phyloP scores from a whole-genome alignment of 2,888 invertebrate genomes.

The Eupeodes luniger region DNA sequence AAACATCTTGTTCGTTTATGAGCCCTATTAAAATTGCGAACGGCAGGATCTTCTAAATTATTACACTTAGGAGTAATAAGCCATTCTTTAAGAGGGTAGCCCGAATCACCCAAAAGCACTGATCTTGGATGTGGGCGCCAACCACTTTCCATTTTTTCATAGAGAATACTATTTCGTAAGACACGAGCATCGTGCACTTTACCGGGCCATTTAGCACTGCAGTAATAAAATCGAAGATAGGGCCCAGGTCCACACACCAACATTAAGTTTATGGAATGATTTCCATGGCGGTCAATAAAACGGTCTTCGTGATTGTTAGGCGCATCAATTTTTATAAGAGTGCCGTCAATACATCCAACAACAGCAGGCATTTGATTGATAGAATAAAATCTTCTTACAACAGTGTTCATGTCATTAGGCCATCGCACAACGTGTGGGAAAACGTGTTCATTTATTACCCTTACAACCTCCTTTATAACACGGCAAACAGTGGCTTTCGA shows the following conservation, averaged over 20 bases:
- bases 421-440: not conserved
- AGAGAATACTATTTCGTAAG: not conserved
- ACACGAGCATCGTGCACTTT: constrained; percentile 7
- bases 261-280: not conserved
- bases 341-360: too few relatives aligned
- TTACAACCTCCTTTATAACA: not conserved
- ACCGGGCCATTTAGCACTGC: not conserved
- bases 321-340: too few relatives aligned
- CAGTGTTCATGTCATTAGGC: not conserved
- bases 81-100: not conserved
- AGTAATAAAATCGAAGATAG: constrained; percentile 11
- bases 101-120: not conserved
- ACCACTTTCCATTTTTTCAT: not conserved
- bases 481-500: constrained; percentile 19
- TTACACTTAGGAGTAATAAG: not conserved
- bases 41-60: too few relatives aligned
- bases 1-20: too few relatives aligned
- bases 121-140: constrained; percentile 1
- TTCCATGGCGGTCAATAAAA: too few relatives aligned
- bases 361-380: too few relatives aligned
- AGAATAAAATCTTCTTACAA: not conserved
- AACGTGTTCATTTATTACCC: not conserved
- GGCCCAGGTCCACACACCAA: constrained; percentile 3
- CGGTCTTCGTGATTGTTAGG: too few relatives aligned
- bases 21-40: too few relatives aligned